A percentile compares a stretch with the other conserved stretches of the same genome.
These are phyloP conservation scores for Ferrisia virgata DNA, from an alignment of 2,888 invertebrate species.

Conservation along the genomic window DNA sequence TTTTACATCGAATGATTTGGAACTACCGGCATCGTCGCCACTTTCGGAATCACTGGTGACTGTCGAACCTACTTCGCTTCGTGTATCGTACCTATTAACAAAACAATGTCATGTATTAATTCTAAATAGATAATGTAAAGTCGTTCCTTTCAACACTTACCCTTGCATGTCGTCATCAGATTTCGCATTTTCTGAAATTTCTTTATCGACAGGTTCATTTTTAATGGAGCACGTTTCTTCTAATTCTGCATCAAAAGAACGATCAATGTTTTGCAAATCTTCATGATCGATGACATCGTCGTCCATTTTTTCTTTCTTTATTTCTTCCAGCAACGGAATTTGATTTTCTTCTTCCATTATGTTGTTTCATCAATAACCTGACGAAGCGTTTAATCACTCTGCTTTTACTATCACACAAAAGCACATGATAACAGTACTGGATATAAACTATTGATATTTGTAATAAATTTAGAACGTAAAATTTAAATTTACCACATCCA, in stretches of 20 bases:
- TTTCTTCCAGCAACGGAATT: neutral
- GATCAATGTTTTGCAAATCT: constrained; percentile 14
- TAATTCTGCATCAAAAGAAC: constrained; percentile 13
- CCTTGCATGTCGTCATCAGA: constrained; percentile 40
- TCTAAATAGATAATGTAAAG: neutral
- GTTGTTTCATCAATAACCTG: neutral
- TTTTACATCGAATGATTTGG: constrained; percentile 57
- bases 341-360: neutral
- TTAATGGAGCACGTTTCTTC: neutral
- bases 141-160: neutral
- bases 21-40: constrained; percentile 64
- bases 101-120: neutral
- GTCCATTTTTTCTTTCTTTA: neutral
- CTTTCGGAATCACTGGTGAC: constrained; percentile 60
- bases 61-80: constrained; percentile 84
- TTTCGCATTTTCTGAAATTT: constrained; percentile 8
- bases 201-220: constrained; percentile 11
- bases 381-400: neutral
- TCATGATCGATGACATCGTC: neutral
- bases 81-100: constrained; percentile 64
- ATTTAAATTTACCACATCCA: neutral
- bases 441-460: neutral
- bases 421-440: neutral
- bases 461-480: neutral
- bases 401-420: constrained; percentile 13